phyloP scores from a whole-genome alignment of 1,140 invertebrate genomes.

The Ridgeia piscesae region DNA sequence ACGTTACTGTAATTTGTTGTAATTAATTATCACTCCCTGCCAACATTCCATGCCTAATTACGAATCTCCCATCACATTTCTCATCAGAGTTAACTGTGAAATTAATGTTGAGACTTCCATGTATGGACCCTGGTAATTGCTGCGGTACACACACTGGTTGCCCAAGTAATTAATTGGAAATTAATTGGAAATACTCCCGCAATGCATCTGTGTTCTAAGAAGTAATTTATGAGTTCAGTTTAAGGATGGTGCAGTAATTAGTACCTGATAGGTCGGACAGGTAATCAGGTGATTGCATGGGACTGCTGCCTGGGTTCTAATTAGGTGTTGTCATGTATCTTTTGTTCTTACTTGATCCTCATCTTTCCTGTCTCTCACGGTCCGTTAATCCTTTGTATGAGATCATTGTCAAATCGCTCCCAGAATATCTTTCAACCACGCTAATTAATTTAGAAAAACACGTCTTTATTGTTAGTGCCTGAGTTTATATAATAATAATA shows the following conservation, averaged over 20 bases:
- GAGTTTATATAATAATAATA: too few relatives aligned
- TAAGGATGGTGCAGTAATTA: background rate
- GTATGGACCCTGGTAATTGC: background rate
- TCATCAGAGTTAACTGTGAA: background rate
- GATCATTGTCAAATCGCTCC: background rate
- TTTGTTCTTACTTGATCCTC: background rate
- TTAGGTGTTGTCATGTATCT: background rate
- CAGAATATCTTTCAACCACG: background rate
- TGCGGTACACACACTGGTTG: background rate
- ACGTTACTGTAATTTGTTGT: background rate
- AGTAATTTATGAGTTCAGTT: background rate
- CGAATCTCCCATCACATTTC: background rate
- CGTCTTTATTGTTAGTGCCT: background rate
- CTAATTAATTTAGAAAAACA: background rate
- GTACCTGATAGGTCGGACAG: background rate
- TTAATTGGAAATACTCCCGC: background rate
- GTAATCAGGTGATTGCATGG: background rate
- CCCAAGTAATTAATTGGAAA: background rate
- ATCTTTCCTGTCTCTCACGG: background rate
- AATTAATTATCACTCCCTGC: background rate
- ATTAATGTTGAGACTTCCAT: background rate
- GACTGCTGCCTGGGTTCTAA: background rate
- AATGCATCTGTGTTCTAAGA: background rate
- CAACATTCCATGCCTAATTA: background rate
- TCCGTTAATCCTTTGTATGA: background rate